Conservation (phyloP, 2,888 invertebrate species). For the Trachelus iudaicus region DNA sequence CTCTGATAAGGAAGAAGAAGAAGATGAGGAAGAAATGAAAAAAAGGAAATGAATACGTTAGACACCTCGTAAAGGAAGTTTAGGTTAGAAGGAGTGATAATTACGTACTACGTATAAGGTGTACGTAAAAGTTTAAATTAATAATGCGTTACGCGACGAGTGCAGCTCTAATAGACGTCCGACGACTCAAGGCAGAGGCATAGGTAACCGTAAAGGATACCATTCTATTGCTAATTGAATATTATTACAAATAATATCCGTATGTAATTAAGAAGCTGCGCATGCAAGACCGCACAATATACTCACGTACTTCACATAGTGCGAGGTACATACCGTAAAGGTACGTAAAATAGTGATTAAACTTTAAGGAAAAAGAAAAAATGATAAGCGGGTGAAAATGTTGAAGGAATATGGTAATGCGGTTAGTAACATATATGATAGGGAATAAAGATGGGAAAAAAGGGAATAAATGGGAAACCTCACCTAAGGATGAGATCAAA, state of each 20-base stretch:
- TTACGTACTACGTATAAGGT: slow-evolving; percentile 8
- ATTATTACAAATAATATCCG: slow-evolving; percentile 54
- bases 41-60: slow-evolving; percentile 8
- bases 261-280: slow-evolving; percentile 54
- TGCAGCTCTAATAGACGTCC: slow-evolving; percentile 46
- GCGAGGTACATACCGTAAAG: slow-evolving; percentile 49
- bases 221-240: slow-evolving; percentile 53
- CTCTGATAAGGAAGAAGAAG: slow-evolving; percentile 27
- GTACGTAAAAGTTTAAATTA: slow-evolving; percentile 1
- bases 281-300: slow-evolving; percentile 45
- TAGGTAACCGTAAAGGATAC: slow-evolving; percentile 31
- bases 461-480: not conserved
- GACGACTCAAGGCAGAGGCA: slow-evolving; percentile 31
- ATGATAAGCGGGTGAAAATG: not conserved
- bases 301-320: slow-evolving; percentile 48
- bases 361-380: slow-evolving; percentile 20
- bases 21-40: slow-evolving; percentile 16
- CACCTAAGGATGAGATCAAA: not conserved
- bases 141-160: slow-evolving; percentile 18
- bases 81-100: slow-evolving; percentile 8
- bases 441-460: not conserved
- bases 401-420: slow-evolving; percentile 17
- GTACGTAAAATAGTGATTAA: slow-evolving; percentile 43
- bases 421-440: slow-evolving; percentile 10
- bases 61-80: not conserved